A percentile compares a stretch with the other conserved stretches of the same genome.
Conservation (phyloP, 2,888 invertebrate species). For the Periphyllus acericola region DNA sequence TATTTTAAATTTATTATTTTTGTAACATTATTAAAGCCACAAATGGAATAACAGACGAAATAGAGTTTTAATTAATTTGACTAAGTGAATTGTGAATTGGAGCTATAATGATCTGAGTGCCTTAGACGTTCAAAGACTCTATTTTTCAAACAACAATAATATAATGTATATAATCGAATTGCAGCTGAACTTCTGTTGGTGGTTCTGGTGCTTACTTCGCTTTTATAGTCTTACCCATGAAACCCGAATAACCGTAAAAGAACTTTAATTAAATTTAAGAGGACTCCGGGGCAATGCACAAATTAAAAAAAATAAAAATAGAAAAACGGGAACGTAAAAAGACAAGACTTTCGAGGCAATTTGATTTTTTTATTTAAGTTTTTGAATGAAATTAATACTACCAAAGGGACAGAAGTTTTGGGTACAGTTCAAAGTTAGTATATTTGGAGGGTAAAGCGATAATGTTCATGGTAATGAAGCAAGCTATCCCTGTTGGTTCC, state of each 20-base stretch:
- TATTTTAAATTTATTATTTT: neutral
- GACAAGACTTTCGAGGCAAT: slow-evolving; percentile 29
- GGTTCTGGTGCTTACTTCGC: slow-evolving; percentile 21
- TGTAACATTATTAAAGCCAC: too few species aligned
- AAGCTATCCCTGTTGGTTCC: slow-evolving; percentile 48
- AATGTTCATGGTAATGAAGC: slow-evolving; percentile 58
- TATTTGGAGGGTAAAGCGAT: slow-evolving; percentile 54
- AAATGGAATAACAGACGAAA: neutral
- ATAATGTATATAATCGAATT: slow-evolving; percentile 44
- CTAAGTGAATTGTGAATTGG: neutral
- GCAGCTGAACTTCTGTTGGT: slow-evolving; percentile 22
- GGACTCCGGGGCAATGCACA: slow-evolving; percentile 30
- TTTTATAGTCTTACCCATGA: slow-evolving; percentile 28
- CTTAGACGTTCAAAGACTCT: slow-evolving; percentile 16
- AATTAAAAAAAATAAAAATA: slow-evolving; percentile 49
- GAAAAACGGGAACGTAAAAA: slow-evolving; percentile 39
- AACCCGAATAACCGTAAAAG: slow-evolving; percentile 48
- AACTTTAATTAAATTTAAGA: slow-evolving; percentile 58
- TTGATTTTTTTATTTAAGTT: slow-evolving; percentile 51
- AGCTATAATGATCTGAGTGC: neutral
- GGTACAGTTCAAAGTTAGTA: slow-evolving; percentile 55
- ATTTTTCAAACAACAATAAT: slow-evolving; percentile 42
- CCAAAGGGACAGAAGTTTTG: slow-evolving; percentile 51
- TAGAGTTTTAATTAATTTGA: neutral
- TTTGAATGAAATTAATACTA: slow-evolving; percentile 55